Evolutionary conservation across 2,888 invertebrate genomes (phyloP), one percentile per base, ranked within the genome.

Genomic region (Megalurothrips usitatus): DNA sequence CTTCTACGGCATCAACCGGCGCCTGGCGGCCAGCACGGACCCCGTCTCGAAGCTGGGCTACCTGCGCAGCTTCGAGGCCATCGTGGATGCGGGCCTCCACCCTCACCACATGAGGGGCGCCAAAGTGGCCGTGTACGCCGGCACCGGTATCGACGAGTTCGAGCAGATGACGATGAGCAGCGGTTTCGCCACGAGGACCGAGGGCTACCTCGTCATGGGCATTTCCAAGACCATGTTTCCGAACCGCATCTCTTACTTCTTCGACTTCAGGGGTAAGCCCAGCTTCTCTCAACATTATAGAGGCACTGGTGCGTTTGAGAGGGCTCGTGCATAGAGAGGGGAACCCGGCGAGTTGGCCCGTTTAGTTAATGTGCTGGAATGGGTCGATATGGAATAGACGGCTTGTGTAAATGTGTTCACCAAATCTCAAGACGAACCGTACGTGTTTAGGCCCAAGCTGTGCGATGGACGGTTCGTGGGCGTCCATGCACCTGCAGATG

Each of bases 201-300:
- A 83, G 23, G 93, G 92, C 58, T 92, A 92, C 86, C 90, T 90
- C 80, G 89, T 93, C 85, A 91, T 92, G 80, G 93, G 93, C 1
- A 92, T 92, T 84, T 89, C 89, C 80, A 86, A 90, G 80, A 89
- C 90, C 48, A 91, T 91, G 90, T 89, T 91, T 86, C 89, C 91
- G 80, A 91, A 91, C 86, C 87, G 91, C 81, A 86, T 92, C 52
- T 91, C 91, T 9, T 92, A 88, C 86, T 89, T 89, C 83, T 90
- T 91, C 85, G 91, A 92, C 84, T 87, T 91, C 81, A 89, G 89
- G 86, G 90, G 88, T 89, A 84, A 83, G 84, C 52, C 17, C 34
- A 43, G 6, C 6, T 43, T 43, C 6, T 43, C 6, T 43, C 34
- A 43, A 43, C 6, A 43, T 43, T n/a, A n/a, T n/a, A n/a, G n/a